Evolutionary conservation across 2,888 invertebrate species (phyloP), one percentile per base, ranked within the genome.

Genomic region (Phyllotreta striolata): DNA sequence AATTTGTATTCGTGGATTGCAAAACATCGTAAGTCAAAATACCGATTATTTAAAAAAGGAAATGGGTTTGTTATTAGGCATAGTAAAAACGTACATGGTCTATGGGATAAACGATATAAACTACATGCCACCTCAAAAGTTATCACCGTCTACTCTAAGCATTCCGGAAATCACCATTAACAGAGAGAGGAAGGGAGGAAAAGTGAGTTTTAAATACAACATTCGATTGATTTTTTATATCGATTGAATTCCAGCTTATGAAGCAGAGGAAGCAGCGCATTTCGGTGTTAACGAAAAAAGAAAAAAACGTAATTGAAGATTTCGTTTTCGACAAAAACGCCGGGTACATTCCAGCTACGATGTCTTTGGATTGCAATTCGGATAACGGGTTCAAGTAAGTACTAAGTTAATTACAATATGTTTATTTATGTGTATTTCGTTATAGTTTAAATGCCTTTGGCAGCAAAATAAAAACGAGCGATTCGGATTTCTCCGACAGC

Each of bases 401-500:
- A 39, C 4, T 40, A 7, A 47, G 38, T 47, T 56, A n/a, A 13
- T 10, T 6, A 38, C 35, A 14, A 39, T 1, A 38, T 41, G 14
- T 62, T 37, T n/a, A 51, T 14, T 40, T 10, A 47, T 40, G 7
- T 47, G 34, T 43, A 6, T 55, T 12, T 34, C 35, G 9, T 66
- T 62, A 55, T 14, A 66, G 67, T 43, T n/a, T 13, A 24, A 24
- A 35, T 37, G 51, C n/a, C 38, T 8, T 41, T 40, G 62, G 57
- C 6, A 60, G 51, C 47, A 61, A 55, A 51, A 14, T 82, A 0
- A 74, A 84, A 71, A 88, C 88, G 0, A 89, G 89, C 71, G 90
- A 90, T 73, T 89, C 89, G 0, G 90, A 90, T 75, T 84, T 86
- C 79, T 89, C 89, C 0, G 89, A 89, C 77, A 80, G 85, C 0